Base-by-base conservation (phyloP, 1,140 invertebrate genomes). In the Ceratosolen solmsi region DNA sequence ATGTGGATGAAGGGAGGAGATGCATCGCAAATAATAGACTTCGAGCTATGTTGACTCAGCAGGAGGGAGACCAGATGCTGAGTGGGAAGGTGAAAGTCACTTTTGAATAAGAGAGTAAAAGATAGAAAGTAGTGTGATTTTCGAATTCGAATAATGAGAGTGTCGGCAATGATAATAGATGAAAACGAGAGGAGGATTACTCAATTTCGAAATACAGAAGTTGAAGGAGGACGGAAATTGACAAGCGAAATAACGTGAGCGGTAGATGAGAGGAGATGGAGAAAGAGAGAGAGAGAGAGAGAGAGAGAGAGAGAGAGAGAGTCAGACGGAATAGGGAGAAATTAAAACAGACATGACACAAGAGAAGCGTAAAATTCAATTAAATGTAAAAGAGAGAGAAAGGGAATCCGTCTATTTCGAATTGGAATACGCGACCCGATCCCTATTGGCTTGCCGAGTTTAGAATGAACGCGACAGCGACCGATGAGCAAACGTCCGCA, bases 401-500 rank as follows among this genome's bases (percentile, higher is more conserved):
- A 33, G 15, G 25, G 46, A 36, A 22, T 20, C 20, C 22, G 33
- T 46, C 56, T 38, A 75, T 58, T 8, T 60, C 20, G 36, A 60
- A 33, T 38, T 41, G 33, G 46, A 38, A 60, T n/a, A 60, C 13
- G 56, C 15, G 30, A 38, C 13, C 8, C 30, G 33, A 60, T 58
- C 36, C 36, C 30, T 36, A 60, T 38, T 41, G 73, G 30, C 20
- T 60, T 22, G 1, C 33, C 9, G 54, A 75, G 73, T 58, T 75
- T 60, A 75, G 36, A 33, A 41, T 41, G 73, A 60, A 75, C 33
- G 58, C 15, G 56, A 30, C 8, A 33, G 63, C 49, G 51, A 79
- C 22, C 22, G 65, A 33, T 79, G 77, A 79, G 51, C 65, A 70
- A 70, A 58, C 51, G 49, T 71, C 65, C 65, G 51, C 33, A n/a